A percentile compares a stretch with the other conserved stretches of the same genome.
These are phyloP conservation scores for Pterocles gutturalis DNA, from an alignment of 2,113 vertebrate genomes.

Conservation along the genomic window DNA sequence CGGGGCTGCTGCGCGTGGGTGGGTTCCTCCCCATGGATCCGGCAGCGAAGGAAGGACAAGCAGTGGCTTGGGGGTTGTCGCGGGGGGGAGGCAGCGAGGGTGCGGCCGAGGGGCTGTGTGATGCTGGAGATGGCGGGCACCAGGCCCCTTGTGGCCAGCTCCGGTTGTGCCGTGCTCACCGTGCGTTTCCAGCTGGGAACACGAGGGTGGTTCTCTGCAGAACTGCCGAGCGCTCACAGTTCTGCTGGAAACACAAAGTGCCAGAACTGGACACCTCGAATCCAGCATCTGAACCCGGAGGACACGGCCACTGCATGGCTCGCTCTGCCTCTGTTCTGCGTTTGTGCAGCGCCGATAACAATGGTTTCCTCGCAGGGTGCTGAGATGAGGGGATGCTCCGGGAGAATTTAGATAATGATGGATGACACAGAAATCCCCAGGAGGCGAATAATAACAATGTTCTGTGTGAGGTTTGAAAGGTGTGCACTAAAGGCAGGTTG, in stretches of 20 bases:
- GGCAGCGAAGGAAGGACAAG: not conserved
- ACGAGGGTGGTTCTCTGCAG: not conserved
- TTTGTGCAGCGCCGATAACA: not conserved
- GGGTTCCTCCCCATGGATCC: no score
- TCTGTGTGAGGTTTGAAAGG: not conserved
- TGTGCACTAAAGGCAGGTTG: not conserved
- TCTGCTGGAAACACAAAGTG: not conserved
- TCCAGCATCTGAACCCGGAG: not conserved
- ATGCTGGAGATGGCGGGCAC: not conserved
- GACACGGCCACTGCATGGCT: not conserved
- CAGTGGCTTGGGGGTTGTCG: not conserved
- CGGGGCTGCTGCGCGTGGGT: no score
- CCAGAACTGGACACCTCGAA: not conserved
- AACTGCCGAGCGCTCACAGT: not conserved
- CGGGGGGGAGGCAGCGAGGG: not conserved
- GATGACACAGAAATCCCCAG: not conserved
- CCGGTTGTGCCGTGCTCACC: not conserved
- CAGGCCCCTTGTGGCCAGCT: not conserved
- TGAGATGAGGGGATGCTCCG: not conserved
- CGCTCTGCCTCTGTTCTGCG: not conserved
- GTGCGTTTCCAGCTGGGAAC: not conserved
- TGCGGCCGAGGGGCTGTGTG: fast-evolving
- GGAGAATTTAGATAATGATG: not conserved
- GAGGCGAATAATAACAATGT: not conserved
- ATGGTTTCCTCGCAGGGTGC: not conserved